phyloP scores from a whole-genome alignment of 1,140 invertebrate species.

The Formica exsecta region DNA sequence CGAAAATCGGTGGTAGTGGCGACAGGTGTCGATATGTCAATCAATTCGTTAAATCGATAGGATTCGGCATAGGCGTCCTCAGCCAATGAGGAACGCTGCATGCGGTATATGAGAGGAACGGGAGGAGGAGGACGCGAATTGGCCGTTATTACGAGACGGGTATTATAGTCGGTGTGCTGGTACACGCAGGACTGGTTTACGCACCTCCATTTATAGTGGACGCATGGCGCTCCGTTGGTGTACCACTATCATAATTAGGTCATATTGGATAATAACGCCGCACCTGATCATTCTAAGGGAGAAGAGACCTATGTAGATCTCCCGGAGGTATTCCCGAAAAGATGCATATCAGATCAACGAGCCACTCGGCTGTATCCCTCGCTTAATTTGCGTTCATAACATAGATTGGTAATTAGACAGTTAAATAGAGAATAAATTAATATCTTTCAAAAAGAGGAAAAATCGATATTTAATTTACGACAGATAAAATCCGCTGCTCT shows the following conservation, averaged over 20 bases:
- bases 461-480: slow-evolving; percentile 26
- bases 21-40: slow-evolving; percentile 71
- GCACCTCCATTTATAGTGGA: slow-evolving; percentile 72
- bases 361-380: background rate
- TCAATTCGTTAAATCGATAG: slow-evolving; percentile 47
- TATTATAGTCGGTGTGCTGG: slow-evolving; percentile 65
- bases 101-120: slow-evolving; percentile 24
- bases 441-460: background rate
- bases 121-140: slow-evolving; percentile 59
- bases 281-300: slow-evolving; percentile 62
- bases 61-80: slow-evolving; percentile 48
- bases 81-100: slow-evolving; percentile 30
- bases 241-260: slow-evolving; percentile 79
- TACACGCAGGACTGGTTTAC: slow-evolving; percentile 68
- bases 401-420: background rate
- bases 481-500: background rate
- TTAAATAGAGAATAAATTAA: background rate
- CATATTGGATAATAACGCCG: slow-evolving; percentile 66
- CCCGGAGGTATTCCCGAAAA: background rate
- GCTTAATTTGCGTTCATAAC: slow-evolving; percentile 27
- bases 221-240: slow-evolving; percentile 64
- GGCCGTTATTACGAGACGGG: slow-evolving; percentile 69
- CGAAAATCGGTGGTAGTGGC: slow-evolving; percentile 43
- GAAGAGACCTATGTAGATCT: slow-evolving; percentile 33
- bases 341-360: slow-evolving; percentile 10